phyloP scores from a whole-genome alignment of 1,140 invertebrate genomes.

The Drosophila ercepeae region DNA sequence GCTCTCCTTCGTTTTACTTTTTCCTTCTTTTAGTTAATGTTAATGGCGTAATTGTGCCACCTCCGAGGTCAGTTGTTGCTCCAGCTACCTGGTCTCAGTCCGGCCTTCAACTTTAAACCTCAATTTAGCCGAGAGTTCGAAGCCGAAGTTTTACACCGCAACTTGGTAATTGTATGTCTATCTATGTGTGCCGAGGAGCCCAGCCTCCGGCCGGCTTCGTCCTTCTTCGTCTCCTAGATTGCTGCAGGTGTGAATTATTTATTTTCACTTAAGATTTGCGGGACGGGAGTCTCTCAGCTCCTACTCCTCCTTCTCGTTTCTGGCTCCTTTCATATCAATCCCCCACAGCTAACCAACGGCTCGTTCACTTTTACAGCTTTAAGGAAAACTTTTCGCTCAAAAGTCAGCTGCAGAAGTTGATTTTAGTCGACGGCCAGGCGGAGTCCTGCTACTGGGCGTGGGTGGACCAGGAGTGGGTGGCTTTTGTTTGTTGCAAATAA shows the following conservation, averaged over 20 bases:
- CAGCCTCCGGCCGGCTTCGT: not conserved
- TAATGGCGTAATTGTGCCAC: conserved; percentile 60
- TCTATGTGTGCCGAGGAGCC: conserved; percentile 22
- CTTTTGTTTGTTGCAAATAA: conserved; percentile 78
- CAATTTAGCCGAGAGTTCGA: conserved; percentile 70
- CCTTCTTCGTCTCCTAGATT: conserved; percentile 38
- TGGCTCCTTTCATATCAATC: not conserved
- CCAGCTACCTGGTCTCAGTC: conserved; percentile 14
- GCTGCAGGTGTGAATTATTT: conserved; percentile 83
- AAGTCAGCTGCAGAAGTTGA: conserved; percentile 80
- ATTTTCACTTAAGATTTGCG: conserved; percentile 82
- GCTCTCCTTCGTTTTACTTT: conserved; percentile 6
- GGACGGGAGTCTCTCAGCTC: conserved; percentile 8
- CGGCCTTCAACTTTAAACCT: conserved; percentile 73
- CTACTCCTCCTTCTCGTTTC: not conserved
- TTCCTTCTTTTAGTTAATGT: conserved; percentile 43
- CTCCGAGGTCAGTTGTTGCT: conserved; percentile 45
- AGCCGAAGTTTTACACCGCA: conserved; percentile 72
- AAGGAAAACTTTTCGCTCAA: conserved; percentile 70
- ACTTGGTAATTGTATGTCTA: conserved; percentile 66
- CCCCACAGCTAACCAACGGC: conserved; percentile 13
- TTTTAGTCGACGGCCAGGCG: conserved; percentile 48
- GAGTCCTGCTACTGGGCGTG: not conserved
- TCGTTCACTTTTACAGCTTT: conserved; percentile 51
- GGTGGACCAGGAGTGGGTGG: conserved; percentile 31